Conservation (phyloP, 2,113 vertebrate genomes). For the Tenrec ecaudatus region DNA sequence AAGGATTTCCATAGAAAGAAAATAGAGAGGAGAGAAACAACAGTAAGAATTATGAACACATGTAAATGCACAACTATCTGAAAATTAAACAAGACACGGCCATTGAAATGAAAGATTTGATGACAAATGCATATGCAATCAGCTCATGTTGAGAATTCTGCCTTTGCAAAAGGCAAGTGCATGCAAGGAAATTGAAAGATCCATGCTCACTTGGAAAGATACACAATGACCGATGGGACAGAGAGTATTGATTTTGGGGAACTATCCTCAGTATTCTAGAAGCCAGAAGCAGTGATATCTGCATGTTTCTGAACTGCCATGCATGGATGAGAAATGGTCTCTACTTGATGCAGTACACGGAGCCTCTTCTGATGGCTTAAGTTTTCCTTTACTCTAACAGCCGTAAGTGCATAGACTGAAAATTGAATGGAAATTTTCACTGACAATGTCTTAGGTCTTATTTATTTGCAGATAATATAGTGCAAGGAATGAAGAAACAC, state of each 20-base stretch:
- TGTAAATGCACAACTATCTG: slow-evolving; percentile 84
- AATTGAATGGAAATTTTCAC: slow-evolving; percentile 70
- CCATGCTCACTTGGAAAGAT: slow-evolving; percentile 86
- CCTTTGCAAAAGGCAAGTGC: slow-evolving; percentile 75
- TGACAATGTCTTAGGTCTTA: slow-evolving; percentile 77
- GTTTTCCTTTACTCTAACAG: slow-evolving; percentile 71
- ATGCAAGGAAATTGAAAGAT: slow-evolving; percentile 85
- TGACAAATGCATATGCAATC: slow-evolving; percentile 83
- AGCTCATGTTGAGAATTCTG: slow-evolving; percentile 64
- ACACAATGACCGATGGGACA: slow-evolving; percentile 67
- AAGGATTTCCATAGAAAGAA: slow-evolving; percentile 95
- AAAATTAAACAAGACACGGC: slow-evolving; percentile 86
- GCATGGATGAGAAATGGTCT: slow-evolving; percentile 87
- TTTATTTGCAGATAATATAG: slow-evolving; percentile 82
- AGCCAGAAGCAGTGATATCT: slow-evolving; percentile 85
- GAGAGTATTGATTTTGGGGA: slow-evolving; percentile 72
- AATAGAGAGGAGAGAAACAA: slow-evolving; percentile 93
- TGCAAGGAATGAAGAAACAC: slow-evolving; percentile 81
- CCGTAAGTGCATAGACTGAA: slow-evolving; percentile 60
- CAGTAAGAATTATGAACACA: slow-evolving; percentile 91
- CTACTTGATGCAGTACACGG: slow-evolving; percentile 73
- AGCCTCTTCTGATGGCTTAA: slow-evolving; percentile 70
- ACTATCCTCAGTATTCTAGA: slow-evolving; percentile 86
- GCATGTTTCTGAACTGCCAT: slow-evolving; percentile 86
- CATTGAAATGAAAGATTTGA: slow-evolving; percentile 77